Evolutionary conservation across 2,888 invertebrate genomes (phyloP), one percentile per base, ranked within the genome.

Genomic region (Ypsolopha scabrella): DNA sequence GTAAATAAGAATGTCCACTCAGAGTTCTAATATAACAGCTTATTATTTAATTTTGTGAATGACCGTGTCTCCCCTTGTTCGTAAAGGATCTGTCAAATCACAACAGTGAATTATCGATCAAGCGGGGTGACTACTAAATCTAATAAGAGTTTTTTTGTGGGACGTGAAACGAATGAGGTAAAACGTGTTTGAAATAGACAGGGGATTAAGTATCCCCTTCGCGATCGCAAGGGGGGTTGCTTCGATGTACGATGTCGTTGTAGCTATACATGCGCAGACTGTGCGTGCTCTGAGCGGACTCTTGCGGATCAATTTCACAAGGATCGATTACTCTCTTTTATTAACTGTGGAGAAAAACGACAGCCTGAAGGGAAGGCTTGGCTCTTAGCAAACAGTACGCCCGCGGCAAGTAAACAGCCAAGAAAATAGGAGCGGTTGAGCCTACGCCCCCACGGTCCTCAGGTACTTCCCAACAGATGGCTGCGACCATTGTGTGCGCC

Each of bases 181-280:
- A 82, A 83, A 85, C 83, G 83, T 85, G 85, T 86, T 83, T 78
- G 81, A 82, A 80, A 83, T 82, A 82, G 85, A 82, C 85, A 77
- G 81, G 80, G 85, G 85, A 82, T 85, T 83, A 85, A 75, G 74
- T 79, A 72, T 75, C 82, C 83, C 82, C 78, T 73, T 39, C 67
- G 67, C 62, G 60, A 61, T 64, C 64, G 55, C 56, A 59, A 57
- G 65, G 67, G 69, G 73, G 79, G 50, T 50, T 33, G 44, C 35
- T 50, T 34, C 35, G 35, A 13, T 53, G 47, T 44, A 53, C n/a
- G n/a, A n/a, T 57, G 55, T 56, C 55, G 56, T 61, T 55, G 57
- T 58, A 56, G 39, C 24, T 48, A n/a, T 24, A 41, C 49, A 41
- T 34, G 49, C 7, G 49, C 39, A 39, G 41, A 14, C 13, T 33